These are phyloP conservation scores for Oreochromis grahami DNA, from an alignment of 2,797 vertebrate species.

Conservation along the genomic window DNA sequence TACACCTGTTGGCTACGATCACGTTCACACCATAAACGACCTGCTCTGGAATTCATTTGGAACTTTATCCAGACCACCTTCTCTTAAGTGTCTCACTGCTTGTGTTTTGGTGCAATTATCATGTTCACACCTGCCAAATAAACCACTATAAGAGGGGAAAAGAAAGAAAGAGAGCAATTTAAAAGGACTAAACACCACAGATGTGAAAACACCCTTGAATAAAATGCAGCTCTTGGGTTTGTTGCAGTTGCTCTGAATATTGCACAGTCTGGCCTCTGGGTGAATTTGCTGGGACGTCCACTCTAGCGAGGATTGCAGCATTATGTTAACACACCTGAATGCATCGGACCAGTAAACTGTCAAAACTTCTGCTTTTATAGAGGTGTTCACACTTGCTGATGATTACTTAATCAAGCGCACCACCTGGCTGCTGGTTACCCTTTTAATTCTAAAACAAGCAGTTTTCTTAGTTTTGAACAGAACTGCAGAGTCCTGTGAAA, in stretches of 20 bases:
- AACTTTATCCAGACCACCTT: neutral
- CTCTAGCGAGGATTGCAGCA: neutral
- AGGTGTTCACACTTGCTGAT: neutral
- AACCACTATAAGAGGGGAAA: neutral
- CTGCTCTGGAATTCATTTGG: neutral
- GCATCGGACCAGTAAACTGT: no score
- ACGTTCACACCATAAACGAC: neutral
- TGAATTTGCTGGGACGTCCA: neutral
- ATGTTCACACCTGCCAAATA: neutral
- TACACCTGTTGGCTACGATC: neutral
- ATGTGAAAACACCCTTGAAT: neutral
- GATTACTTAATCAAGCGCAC: neutral
- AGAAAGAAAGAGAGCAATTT: neutral
- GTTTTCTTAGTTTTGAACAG: neutral
- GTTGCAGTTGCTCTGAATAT: neutral
- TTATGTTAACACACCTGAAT: no score
- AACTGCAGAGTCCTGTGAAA: neutral
- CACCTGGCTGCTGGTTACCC: neutral
- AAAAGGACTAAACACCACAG: neutral
- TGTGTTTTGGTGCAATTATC: neutral
- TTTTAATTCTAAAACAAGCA: neutral
- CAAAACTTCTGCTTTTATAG: no score
- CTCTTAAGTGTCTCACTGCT: neutral
- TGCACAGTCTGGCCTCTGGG: neutral
- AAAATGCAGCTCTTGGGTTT: neutral